phyloP scores from a whole-genome alignment of 92 coral and sea anemone species.

The Phenganax marumi region DNA sequence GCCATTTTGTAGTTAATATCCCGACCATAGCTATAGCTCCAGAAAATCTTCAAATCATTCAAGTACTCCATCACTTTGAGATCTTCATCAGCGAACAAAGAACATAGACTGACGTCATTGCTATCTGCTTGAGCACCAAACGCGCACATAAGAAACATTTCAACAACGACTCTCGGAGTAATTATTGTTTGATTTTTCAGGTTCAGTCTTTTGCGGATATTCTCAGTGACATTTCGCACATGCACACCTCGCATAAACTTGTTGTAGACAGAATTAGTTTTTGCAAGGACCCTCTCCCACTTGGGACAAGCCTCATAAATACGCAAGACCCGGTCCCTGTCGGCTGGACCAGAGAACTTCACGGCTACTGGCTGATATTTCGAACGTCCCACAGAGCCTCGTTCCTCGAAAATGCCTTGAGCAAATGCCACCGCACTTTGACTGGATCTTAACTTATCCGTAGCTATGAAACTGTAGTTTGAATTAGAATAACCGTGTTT shows the following conservation, averaged over 20 bases:
- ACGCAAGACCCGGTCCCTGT: constrained; percentile 66
- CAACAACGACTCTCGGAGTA: constrained; percentile 50
- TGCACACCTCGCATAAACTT: constrained; percentile 58
- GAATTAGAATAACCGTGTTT: constrained; percentile 65
- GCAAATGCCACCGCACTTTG: constrained; percentile 89
- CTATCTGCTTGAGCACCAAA: constrained; percentile 76
- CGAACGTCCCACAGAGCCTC: constrained; percentile 59
- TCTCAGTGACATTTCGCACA: constrained; percentile 59
- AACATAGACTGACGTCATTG: constrained; percentile 67
- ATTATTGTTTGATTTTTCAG: constrained; percentile 51
- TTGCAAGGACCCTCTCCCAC: constrained; percentile 47
- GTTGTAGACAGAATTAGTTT: constrained; percentile 45
- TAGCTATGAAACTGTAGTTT: constrained; percentile 65
- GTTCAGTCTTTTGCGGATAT: constrained; percentile 63
- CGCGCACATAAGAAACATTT: constrained; percentile 71
- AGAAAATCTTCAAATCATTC: constrained; percentile 67
- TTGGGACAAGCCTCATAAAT: constrained; percentile 67
- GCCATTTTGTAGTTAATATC: constrained; percentile 69
- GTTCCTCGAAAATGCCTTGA: constrained; percentile 75
- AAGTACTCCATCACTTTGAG: constrained; percentile 70
- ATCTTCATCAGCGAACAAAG: constrained; percentile 67
- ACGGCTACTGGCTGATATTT: constrained; percentile 81
- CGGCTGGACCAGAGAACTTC: constrained; percentile 63
- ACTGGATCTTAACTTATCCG: constrained; percentile 69
- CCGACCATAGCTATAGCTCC: constrained; percentile 70